These are phyloP conservation scores for Arothron firmamentum DNA, from an alignment of 2,113 vertebrate genomes.

Conservation along the genomic window DNA sequence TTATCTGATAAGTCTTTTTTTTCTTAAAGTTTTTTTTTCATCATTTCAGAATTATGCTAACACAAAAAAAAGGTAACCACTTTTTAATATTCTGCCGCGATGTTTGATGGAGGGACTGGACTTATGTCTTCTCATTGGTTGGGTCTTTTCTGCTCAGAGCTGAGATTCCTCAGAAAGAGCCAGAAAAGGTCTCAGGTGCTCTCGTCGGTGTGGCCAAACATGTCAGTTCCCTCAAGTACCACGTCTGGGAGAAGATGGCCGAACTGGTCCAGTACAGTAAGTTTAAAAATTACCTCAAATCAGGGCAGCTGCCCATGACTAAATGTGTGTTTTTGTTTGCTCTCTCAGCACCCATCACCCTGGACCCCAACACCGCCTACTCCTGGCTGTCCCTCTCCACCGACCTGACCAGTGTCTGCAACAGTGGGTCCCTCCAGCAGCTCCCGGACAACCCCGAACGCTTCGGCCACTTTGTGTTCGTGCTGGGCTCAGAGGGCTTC, in stretches of 20 bases:
- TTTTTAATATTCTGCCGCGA: background rate
- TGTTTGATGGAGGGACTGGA: background rate
- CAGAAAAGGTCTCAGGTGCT: constrained; percentile 55
- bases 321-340: background rate
- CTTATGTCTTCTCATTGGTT: background rate
- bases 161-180: constrained; percentile 59
- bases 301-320: background rate
- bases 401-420: constrained; percentile 70
- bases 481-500: constrained; percentile 75
- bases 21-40: background rate
- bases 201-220: constrained; percentile 74
- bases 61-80: constrained; percentile 68
- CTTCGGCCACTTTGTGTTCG: constrained; percentile 77
- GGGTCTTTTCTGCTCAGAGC: constrained; percentile 48
- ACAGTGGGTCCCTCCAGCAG: constrained; percentile 63
- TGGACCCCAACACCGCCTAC: constrained; percentile 79
- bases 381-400: constrained; percentile 69
- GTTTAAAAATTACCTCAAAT: constrained; percentile 11
- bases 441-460: constrained; percentile 74
- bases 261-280: constrained; percentile 74
- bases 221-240: constrained; percentile 73
- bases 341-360: constrained; percentile 70
- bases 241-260: constrained; percentile 77
- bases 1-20: background rate
- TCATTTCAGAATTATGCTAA: constrained; percentile 70